phyloP scores from a whole-genome alignment of 2,113 vertebrate genomes.

The Lepidothrix coronata region DNA sequence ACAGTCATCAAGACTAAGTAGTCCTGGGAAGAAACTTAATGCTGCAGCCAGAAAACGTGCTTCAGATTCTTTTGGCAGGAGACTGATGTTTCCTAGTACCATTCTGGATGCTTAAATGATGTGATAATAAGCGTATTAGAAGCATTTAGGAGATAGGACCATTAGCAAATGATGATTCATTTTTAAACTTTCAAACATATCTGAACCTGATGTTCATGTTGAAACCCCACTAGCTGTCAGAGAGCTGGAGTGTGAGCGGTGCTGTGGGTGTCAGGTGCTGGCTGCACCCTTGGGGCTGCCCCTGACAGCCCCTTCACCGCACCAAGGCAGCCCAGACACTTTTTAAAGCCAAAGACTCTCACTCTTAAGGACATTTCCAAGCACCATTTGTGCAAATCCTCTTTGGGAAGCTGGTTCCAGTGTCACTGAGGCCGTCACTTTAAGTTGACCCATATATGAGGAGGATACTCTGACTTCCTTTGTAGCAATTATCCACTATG shows the following conservation, averaged over 20 bases:
- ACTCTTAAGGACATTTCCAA: neutral
- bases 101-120: neutral
- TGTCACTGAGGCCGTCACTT: neutral
- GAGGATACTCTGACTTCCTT: neutral
- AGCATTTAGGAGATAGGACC: neutral
- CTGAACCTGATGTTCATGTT: neutral
- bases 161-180: neutral
- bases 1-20: neutral
- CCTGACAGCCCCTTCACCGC: neutral
- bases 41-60: neutral
- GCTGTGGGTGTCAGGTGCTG: accelerated
- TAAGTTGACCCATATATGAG: neutral
- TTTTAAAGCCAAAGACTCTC: neutral
- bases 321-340: neutral
- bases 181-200: neutral
- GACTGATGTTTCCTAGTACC: neutral
- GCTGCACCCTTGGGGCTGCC: neutral
- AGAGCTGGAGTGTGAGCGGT: neutral
- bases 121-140: neutral
- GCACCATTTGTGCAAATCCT: neutral
- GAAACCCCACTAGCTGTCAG: accelerated
- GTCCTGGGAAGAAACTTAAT: neutral
- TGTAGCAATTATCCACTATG: neutral
- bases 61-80: neutral
- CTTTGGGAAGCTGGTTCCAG: neutral